Conservation (phyloP, 1,140 invertebrate species). For the Telenomus remus region DNA sequence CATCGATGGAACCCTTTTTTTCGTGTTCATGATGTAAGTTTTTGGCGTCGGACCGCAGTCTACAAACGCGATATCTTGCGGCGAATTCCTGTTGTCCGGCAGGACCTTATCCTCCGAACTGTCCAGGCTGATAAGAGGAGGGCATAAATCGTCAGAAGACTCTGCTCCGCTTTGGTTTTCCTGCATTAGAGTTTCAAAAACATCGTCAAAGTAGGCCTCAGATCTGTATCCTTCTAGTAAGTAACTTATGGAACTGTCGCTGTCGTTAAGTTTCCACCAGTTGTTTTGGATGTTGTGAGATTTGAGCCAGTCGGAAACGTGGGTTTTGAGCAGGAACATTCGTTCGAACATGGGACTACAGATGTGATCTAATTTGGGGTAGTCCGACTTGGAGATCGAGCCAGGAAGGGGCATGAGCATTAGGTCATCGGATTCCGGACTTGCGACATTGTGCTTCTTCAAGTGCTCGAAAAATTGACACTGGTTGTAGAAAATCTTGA, state of each 20-base stretch:
- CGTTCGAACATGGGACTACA: slow-evolving; percentile 66
- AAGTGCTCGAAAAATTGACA: slow-evolving; percentile 69
- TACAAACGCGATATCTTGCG: slow-evolving; percentile 66
- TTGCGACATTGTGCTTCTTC: slow-evolving; percentile 50
- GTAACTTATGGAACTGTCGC: slow-evolving; percentile 1
- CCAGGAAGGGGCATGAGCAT: slow-evolving; percentile 70
- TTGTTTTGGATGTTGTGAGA: slow-evolving; percentile 42
- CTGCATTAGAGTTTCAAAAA: not conserved
- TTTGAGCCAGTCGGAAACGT: slow-evolving; percentile 68
- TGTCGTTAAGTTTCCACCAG: slow-evolving; percentile 61
- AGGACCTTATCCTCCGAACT: slow-evolving; percentile 23
- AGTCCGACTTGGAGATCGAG: slow-evolving; percentile 49
- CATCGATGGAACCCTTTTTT: not conserved
- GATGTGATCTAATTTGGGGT: slow-evolving; percentile 58
- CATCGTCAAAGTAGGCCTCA: slow-evolving; percentile 9
- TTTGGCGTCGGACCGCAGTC: slow-evolving; percentile 63
- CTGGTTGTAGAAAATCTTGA: slow-evolving; percentile 69
- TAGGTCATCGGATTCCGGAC: slow-evolving; percentile 62
- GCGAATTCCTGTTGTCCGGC: slow-evolving; percentile 37
- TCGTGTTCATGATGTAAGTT: not conserved
- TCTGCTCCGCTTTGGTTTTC: not conserved
- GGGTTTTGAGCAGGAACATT: slow-evolving; percentile 60
- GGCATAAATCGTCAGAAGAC: too few species aligned
- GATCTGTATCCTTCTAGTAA: slow-evolving; percentile 15
- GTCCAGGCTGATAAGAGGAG: too few species aligned